Base-by-base conservation (phyloP, 30 jellyfish, hydroid and myxozoan species). In the Sanderia malayensis region DNA sequence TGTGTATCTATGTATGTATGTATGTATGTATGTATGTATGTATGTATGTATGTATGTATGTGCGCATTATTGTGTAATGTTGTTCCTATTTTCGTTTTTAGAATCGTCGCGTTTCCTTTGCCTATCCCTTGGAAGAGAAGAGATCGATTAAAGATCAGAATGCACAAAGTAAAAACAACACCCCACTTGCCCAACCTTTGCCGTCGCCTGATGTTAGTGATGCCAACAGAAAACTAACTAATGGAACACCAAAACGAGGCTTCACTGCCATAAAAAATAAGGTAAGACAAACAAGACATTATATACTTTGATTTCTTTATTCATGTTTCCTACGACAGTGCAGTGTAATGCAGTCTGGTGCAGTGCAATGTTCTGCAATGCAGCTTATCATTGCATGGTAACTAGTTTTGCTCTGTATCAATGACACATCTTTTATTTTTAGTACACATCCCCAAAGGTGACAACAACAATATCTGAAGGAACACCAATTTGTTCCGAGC, bases 401-500 rank as follows among this genome's bases (percentile, higher is more conserved):
- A n/a, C n/a, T n/a, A n/a, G n/a, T n/a, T n/a, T n/a, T n/a, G n/a
- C n/a, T n/a, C n/a, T n/a, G n/a, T n/a, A n/a, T n/a, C n/a, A n/a
- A n/a, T n/a, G n/a, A n/a, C n/a, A n/a, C n/a, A n/a, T n/a, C n/a
- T n/a, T n/a, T 66, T 46, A 30, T 57, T 70, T 57, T 4, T 76
- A 78, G 89, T 62, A 30, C 10, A 24, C 80, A 15, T 65, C 89
- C 1, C 80, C 89, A 26, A 78, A 65, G 21, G 33, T 62, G 37
- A 28, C 34, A 37, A 4, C 52, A 37, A 4, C 52, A 37, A 37
- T 4, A 13, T 4, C 10, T 21, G 37, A 21, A n/a, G 86, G 86
- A 52, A 65, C 75, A 8, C 86, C 95, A 44, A 78, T 89, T 13
- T 89, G 78, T 67, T 95, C 97, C 18, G 95, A 89, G 13, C 82